Conservation (phyloP, 2,113 vertebrate species). For the Triplophysa dalaica region DNA sequence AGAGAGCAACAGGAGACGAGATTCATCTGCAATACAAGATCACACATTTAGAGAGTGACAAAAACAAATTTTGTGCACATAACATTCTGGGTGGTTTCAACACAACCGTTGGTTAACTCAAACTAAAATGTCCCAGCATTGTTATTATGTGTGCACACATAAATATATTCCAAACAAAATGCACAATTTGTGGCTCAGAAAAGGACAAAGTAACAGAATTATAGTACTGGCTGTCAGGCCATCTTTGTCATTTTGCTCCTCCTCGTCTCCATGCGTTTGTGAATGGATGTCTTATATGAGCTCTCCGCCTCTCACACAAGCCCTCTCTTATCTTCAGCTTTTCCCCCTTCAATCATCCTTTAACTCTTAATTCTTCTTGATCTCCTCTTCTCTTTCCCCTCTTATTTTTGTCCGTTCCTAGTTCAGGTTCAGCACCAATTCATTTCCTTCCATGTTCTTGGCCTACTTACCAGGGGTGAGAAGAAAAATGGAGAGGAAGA, state of each 20-base stretch:
- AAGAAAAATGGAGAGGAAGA: slow-evolving; percentile 75
- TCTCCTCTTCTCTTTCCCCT: background rate
- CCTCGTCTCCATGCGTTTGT: background rate
- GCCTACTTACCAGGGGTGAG: slow-evolving; percentile 75
- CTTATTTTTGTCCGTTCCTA: background rate
- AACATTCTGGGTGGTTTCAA: too few relatives aligned
- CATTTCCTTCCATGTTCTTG: background rate
- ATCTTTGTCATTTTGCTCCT: slow-evolving; percentile 13
- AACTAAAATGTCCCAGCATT: too few relatives aligned
- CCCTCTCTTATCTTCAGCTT: background rate
- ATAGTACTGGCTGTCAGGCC: background rate
- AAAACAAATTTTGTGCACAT: background rate
- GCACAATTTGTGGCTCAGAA: background rate
- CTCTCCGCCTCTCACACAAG: background rate
- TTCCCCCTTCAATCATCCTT: background rate
- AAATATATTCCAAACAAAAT: background rate
- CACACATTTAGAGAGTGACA: background rate
- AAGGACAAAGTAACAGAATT: background rate
- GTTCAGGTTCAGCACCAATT: background rate
- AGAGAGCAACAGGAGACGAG: slow-evolving; percentile 67
- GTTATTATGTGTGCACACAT: too few relatives aligned
- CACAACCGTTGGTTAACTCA: too few relatives aligned
- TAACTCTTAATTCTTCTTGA: background rate
- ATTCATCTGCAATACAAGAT: slow-evolving; percentile 65
- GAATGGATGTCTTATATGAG: slow-evolving; percentile 7